A percentile compares a stretch with the other conserved stretches of the same genome.
Evolutionary conservation across 2,797 vertebrate genomes (phyloP).

Genomic region (Sphenopsis melanotis): DNA sequence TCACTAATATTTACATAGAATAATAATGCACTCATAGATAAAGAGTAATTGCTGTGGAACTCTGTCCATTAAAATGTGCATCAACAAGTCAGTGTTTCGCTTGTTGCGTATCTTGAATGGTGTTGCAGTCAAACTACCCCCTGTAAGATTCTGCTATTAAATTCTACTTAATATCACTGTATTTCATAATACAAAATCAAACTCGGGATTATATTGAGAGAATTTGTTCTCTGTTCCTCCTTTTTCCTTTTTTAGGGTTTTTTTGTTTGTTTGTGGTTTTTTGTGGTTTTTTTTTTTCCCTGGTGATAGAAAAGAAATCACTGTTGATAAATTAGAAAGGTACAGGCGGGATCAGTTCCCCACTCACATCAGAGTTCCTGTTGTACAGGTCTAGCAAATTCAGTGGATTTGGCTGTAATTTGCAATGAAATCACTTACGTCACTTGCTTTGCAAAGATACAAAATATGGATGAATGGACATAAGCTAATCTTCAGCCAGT

Average conservation of each 20-base stretch:
- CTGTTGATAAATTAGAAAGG: not conserved
- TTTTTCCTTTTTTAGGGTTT: not conserved
- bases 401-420: not conserved
- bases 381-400: not conserved
- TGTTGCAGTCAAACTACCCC: not conserved
- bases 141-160: not conserved
- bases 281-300: not conserved
- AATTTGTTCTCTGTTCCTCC: not conserved
- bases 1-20: not conserved
- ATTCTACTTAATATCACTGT: not conserved
- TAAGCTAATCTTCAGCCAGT: not conserved
- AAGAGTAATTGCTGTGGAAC: not conserved
- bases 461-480: not conserved
- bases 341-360: fast-evolving
- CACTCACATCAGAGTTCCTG: not conserved
- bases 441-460: not conserved
- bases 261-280: too few species aligned
- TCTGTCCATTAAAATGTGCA: not conserved
- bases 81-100: not conserved
- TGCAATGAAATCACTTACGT: not conserved
- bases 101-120: not conserved
- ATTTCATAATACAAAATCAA: not conserved
- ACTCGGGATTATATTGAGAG: not conserved
- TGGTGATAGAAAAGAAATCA: not conserved
- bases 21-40: not conserved